Conservation (phyloP, 2,113 vertebrate species). For the Urocolius indicus region DNA sequence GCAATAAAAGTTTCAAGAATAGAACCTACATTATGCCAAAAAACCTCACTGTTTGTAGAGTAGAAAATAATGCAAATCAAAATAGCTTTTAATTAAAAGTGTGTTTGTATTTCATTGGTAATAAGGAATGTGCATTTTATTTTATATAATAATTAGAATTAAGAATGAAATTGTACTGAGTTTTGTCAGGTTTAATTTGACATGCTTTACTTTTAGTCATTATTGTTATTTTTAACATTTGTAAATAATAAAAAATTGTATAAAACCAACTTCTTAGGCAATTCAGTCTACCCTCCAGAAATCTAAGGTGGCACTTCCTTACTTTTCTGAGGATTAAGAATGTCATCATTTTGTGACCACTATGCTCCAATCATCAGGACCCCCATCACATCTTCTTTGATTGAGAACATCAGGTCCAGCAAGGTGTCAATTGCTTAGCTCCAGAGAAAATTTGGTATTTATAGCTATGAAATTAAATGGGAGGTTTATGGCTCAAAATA, state of each 20-base stretch:
- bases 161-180: neutral
- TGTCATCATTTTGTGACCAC: too few species aligned
- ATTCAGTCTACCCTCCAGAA: too few species aligned
- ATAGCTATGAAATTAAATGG: neutral
- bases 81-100: neutral
- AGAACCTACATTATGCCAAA: neutral
- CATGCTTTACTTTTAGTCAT: neutral
- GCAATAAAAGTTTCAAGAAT: neutral
- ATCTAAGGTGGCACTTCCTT: too few species aligned
- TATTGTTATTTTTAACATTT: neutral
- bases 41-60: neutral
- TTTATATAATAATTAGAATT: neutral
- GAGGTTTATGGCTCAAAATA: neutral
- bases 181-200: neutral
- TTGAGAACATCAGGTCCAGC: too few species aligned
- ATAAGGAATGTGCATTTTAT: neutral
- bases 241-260: neutral
- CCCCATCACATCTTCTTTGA: too few species aligned
- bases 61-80: neutral
- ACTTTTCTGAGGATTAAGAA: too few species aligned
- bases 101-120: neutral
- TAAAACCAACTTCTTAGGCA: too few species aligned
- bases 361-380: too few species aligned
- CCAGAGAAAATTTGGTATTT: neutral
- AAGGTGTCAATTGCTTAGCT: neutral